Conservation (phyloP, 2,797 vertebrate genomes). For the Peromyscus aztecus region DNA sequence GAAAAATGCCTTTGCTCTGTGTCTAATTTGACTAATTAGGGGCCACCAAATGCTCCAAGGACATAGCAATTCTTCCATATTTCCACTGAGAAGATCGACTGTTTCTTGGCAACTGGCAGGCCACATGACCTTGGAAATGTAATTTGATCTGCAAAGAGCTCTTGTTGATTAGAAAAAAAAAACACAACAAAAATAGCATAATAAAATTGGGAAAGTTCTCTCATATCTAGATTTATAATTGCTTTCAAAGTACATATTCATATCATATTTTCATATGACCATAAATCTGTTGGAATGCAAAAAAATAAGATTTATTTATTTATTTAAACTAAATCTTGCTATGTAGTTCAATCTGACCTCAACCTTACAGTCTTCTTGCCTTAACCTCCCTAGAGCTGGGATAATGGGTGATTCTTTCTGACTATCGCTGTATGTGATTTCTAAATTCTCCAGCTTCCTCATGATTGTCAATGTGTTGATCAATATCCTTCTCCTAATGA, state of each 20-base stretch:
- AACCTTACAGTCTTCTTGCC: too few relatives aligned
- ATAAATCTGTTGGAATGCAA: background rate
- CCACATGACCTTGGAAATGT: slow-evolving; percentile 47
- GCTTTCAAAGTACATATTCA: slow-evolving; percentile 22
- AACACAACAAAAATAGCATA: background rate
- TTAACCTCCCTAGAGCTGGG: background rate
- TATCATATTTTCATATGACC: background rate
- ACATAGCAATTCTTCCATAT: slow-evolving; percentile 27
- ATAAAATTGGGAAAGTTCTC: slow-evolving; percentile 38
- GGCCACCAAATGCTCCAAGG: slow-evolving; percentile 50
- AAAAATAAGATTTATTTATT: background rate
- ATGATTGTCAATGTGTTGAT: background rate
- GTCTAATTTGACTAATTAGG: slow-evolving; percentile 59
- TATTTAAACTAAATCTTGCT: background rate
- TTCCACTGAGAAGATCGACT: slow-evolving; percentile 19
- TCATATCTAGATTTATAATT: slow-evolving; percentile 2
- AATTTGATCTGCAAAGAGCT: background rate
- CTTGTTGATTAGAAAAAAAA: slow-evolving; percentile 19
- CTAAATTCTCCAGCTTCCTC: background rate
- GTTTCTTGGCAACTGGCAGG: background rate
- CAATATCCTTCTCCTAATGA: background rate
- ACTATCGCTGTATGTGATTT: background rate
- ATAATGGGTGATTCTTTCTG: background rate
- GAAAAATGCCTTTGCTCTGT: slow-evolving; percentile 55
- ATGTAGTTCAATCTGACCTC: background rate